Conservation (phyloP, 2,888 invertebrate genomes). For the Meta bourneti region DNA sequence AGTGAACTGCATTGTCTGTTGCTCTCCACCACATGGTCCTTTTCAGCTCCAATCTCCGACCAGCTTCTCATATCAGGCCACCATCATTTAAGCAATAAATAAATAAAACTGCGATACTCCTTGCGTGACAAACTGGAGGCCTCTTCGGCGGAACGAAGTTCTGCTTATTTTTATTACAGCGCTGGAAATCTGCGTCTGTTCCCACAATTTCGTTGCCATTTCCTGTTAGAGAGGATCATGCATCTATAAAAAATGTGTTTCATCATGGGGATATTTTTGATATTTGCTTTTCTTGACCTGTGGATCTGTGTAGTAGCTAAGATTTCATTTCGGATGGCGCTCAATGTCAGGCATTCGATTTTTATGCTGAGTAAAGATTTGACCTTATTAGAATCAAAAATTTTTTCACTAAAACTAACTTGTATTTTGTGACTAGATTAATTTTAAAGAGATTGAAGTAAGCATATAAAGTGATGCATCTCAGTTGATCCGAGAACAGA, state of each 20-base stretch:
- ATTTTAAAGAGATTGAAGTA: too few relatives aligned
- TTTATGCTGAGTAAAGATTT: too few relatives aligned
- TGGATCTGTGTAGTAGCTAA: too few relatives aligned
- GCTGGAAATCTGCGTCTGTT: not conserved
- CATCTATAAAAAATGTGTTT: not conserved
- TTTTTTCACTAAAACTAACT: too few relatives aligned
- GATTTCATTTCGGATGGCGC: too few relatives aligned
- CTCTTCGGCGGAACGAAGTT: not conserved
- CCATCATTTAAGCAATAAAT: not conserved
- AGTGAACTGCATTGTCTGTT: not conserved
- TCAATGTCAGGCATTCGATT: too few relatives aligned
- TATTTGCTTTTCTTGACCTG: too few relatives aligned
- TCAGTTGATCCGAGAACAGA: too few relatives aligned
- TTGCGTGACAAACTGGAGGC: slow-evolving; percentile 3
- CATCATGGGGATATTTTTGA: not conserved
- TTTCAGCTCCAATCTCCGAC: not conserved
- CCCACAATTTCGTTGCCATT: not conserved
- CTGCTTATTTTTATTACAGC: not conserved
- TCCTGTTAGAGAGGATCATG: not conserved
- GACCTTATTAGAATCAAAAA: too few relatives aligned
- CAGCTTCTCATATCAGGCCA: too few relatives aligned
- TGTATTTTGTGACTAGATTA: too few relatives aligned
- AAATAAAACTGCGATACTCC: not conserved
- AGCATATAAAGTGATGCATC: too few relatives aligned
- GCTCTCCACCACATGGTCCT: not conserved